Conservation (phyloP, 2,113 vertebrate genomes). For the Ia io region DNA sequence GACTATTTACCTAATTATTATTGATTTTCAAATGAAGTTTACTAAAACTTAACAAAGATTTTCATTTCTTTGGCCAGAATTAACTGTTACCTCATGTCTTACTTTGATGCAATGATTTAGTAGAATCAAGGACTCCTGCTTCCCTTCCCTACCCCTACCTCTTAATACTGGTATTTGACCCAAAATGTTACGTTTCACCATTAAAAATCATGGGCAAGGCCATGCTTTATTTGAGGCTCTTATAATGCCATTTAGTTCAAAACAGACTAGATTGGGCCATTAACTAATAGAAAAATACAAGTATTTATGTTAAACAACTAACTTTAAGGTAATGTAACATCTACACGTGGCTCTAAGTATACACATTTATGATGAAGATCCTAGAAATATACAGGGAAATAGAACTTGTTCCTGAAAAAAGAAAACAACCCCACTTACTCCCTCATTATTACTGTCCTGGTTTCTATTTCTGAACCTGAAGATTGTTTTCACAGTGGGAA, state of each 20-base stretch:
- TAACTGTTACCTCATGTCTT: neutral
- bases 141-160: neutral
- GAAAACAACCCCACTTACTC: neutral
- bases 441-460: neutral
- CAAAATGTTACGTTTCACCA: neutral
- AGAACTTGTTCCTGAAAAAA: neutral
- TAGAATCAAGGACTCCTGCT: neutral
- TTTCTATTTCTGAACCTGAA: neutral
- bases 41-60: neutral
- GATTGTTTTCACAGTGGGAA: neutral
- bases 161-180: neutral
- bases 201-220: neutral
- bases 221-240: neutral
- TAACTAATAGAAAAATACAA: neutral
- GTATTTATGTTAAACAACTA: neutral
- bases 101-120: neutral
- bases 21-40: neutral
- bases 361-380: neutral
- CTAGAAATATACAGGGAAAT: neutral
- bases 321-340: neutral
- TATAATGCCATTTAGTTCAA: neutral
- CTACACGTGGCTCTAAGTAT: neutral
- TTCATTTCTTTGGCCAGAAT: neutral
- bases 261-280: neutral
- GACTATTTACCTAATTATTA: neutral